Conservation (phyloP, 2,113 vertebrate genomes). For the Limanda limanda region DNA sequence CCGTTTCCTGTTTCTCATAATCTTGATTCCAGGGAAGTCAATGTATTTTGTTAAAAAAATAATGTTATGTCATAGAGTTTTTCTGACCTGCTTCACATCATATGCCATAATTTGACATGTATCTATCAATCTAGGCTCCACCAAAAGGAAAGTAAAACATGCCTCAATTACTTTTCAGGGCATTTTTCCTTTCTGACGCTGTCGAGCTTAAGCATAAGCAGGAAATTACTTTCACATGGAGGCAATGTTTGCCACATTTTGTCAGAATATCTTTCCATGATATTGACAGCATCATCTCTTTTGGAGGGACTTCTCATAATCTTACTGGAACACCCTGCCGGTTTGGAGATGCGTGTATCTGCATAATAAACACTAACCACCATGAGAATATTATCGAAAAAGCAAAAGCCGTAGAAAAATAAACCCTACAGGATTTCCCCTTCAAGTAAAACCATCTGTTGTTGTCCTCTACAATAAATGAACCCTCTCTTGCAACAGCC, state of each 20-base stretch:
- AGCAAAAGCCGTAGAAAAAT: constrained; percentile 62
- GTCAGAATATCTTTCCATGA: constrained; percentile 53
- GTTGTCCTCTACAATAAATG: constrained; percentile 44
- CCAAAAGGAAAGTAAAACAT: constrained; percentile 32
- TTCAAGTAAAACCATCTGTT: constrained; percentile 71
- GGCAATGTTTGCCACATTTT: constrained; percentile 48
- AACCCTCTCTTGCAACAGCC: constrained; percentile 45
- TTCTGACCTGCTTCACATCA: constrained; percentile 38
- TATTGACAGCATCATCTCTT: constrained; percentile 66
- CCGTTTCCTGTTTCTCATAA: constrained; percentile 47
- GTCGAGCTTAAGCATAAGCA: constrained; percentile 49
- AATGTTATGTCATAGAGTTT: constrained; percentile 29
- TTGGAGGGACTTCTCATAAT: constrained; percentile 49
- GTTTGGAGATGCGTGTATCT: constrained; percentile 54
- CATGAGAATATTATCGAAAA: constrained; percentile 65
- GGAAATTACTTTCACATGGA: constrained; percentile 70
- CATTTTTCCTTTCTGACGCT: constrained; percentile 48
- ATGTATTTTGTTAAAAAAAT: constrained; percentile 27
- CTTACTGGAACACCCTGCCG: constrained; percentile 45
- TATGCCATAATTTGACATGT: constrained; percentile 43
- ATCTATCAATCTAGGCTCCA: constrained; percentile 39
- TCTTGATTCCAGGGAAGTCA: constrained; percentile 35
- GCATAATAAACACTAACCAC: constrained; percentile 68
- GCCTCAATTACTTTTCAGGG: constrained; percentile 28
- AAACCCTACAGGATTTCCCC: constrained; percentile 65